Conservation (phyloP, 1,140 invertebrate species). For the Tetranychus urticae region DNA sequence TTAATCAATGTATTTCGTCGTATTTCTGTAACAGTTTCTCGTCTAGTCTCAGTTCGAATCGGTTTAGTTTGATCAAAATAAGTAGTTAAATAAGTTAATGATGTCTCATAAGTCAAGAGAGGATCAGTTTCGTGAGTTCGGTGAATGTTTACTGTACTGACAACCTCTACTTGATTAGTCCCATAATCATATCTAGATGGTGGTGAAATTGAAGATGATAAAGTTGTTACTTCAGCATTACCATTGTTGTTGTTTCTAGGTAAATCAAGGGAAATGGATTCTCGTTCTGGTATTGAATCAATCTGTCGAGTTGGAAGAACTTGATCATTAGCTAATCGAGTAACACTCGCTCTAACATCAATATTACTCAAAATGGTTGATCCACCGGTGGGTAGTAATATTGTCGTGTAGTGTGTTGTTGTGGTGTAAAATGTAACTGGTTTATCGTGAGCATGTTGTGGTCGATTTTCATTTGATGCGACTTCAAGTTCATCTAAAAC, state of each 20-base stretch:
- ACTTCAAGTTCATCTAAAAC: not conserved
- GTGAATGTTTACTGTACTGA: not conserved
- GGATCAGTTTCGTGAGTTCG: not conserved
- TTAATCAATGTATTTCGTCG: not conserved
- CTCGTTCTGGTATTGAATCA: no score
- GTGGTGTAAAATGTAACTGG: conserved; percentile 8
- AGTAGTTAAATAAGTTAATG: not conserved
- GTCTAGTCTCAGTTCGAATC: not conserved
- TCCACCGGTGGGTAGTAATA: conserved; percentile 2
- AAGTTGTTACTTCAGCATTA: no score
- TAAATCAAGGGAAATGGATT: no score
- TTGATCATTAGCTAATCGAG: no score
- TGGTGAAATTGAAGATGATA: no score
- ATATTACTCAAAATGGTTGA: conserved; percentile 4
- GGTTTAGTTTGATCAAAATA: not conserved
- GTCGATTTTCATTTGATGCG: not conserved
- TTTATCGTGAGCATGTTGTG: not conserved
- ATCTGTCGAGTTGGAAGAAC: no score
- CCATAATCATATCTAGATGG: no score
- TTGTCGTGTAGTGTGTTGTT: conserved; percentile 2
- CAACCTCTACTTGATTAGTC: not conserved
- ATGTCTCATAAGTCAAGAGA: not conserved
- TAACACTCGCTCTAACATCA: not conserved
- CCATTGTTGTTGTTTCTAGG: no score
- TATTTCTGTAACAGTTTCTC: not conserved